These are phyloP conservation scores for Bombus superbus DNA, from an alignment of 1,140 invertebrate genomes.

Conservation along the genomic window DNA sequence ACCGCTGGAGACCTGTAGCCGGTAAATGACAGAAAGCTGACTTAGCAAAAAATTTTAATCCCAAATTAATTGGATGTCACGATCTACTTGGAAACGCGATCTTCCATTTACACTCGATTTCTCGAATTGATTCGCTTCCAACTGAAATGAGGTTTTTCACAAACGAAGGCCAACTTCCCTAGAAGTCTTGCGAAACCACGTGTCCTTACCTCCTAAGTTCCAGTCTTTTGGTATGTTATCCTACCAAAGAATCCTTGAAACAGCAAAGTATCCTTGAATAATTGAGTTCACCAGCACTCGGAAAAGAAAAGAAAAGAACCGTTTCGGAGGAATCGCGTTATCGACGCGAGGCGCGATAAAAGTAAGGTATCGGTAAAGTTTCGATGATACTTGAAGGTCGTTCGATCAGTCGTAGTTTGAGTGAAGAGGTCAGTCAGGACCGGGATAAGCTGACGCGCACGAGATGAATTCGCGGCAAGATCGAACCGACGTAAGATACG, in stretches of 20 bases:
- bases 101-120: background rate
- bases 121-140: background rate
- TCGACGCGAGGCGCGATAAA: background rate
- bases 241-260: slow-evolving; percentile 12
- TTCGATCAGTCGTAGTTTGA: slow-evolving; percentile 34
- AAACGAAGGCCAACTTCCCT: too few species aligned
- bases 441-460: slow-evolving; percentile 4
- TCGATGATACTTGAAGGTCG: slow-evolving; percentile 6
- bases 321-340: background rate
- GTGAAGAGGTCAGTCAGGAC: slow-evolving; percentile 18
- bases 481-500: slow-evolving; percentile 73
- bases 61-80: background rate
- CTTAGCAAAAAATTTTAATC: background rate
- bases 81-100: background rate
- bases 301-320: background rate
- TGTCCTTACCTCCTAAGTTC: slow-evolving; percentile 27
- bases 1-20: background rate
- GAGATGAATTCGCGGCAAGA: slow-evolving; percentile 52
- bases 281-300: slow-evolving; percentile 33
- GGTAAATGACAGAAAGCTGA: background rate
- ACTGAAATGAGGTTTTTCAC: background rate
- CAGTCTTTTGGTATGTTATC: background rate
- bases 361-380: background rate
- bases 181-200: background rate
- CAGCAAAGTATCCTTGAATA: slow-evolving; percentile 15